phyloP scores from a whole-genome alignment of 2,888 invertebrate genomes.

The Aspidapion aeneum region DNA sequence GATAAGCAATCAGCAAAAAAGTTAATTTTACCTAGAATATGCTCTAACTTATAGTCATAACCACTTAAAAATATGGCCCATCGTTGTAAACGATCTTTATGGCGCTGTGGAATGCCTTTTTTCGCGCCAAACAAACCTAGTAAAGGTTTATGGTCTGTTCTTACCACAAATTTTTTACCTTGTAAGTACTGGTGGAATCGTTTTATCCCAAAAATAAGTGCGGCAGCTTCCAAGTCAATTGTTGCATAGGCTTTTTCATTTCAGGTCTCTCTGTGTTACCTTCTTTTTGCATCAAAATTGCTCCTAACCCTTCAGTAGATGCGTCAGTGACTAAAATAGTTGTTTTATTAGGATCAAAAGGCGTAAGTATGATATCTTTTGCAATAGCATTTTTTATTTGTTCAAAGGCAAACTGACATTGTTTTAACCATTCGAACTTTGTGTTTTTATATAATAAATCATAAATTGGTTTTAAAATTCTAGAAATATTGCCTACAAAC shows the following conservation, averaged over 20 bases:
- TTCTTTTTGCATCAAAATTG: conserved; percentile 32
- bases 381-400: conserved; percentile 19
- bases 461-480: conserved; percentile 22
- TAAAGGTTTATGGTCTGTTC: conserved; percentile 30
- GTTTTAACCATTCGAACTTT: conserved; percentile 16
- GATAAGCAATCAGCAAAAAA: conserved; percentile 3
- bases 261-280: conserved; percentile 37
- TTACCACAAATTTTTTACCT: conserved; percentile 37
- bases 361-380: conserved; percentile 18
- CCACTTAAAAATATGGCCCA: conserved; percentile 9
- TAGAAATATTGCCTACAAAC: conserved; percentile 22
- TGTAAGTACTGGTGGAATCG: conserved; percentile 41
- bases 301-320: conserved; percentile 29
- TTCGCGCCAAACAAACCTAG: not conserved
- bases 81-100: conserved; percentile 6
- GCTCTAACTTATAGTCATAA: conserved; percentile 5
- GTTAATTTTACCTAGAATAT: not conserved
- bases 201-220: conserved; percentile 36
- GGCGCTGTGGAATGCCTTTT: conserved; percentile 7
- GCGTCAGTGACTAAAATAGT: conserved; percentile 16
- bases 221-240: conserved; percentile 15
- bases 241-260: conserved; percentile 29
- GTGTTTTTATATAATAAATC: conserved; percentile 18
- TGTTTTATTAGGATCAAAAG: conserved; percentile 19
- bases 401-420: conserved; percentile 14